Percentiles rank a stretch among this genome's conserved stretches.
Conservation (phyloP, 2,113 vertebrate species). For the Seriola dumerili region DNA sequence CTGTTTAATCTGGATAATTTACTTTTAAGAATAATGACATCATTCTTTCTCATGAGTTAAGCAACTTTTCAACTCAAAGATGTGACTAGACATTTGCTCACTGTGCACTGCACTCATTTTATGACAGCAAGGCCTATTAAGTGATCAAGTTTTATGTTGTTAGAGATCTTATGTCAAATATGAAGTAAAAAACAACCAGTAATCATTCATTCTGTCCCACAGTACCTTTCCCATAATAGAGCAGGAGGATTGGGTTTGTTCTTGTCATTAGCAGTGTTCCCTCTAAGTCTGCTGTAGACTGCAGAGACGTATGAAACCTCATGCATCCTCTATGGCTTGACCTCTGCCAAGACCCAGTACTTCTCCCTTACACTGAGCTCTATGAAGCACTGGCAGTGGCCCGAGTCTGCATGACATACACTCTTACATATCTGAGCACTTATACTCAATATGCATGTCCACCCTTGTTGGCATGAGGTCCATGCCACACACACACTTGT, state of each 20-base stretch:
- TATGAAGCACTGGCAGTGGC: conserved; percentile 52
- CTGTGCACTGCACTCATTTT: background rate
- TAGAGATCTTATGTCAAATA: conserved; percentile 57
- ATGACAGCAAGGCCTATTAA: conserved; percentile 41
- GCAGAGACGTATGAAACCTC: conserved; percentile 57
- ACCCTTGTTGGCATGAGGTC: background rate
- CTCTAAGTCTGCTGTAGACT: conserved; percentile 40
- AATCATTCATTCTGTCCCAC: conserved; percentile 48
- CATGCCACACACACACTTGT: conserved; percentile 28
- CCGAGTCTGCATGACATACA: conserved; percentile 33
- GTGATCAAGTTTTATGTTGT: conserved; percentile 56
- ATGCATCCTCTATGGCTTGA: conserved; percentile 38
- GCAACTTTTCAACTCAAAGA: conserved; percentile 36
- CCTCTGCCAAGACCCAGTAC: conserved; percentile 43
- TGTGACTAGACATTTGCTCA: conserved; percentile 28
- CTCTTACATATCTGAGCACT: conserved; percentile 21
- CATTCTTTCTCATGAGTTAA: conserved; percentile 29
- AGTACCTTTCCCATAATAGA: conserved; percentile 31
- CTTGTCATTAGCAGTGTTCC: conserved; percentile 47
- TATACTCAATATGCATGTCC: conserved; percentile 20
- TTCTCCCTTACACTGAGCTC: conserved; percentile 38
- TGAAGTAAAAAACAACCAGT: conserved; percentile 31
- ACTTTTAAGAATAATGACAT: conserved; percentile 40
- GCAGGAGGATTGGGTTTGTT: conserved; percentile 40
- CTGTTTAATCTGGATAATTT: conserved; percentile 31